Conservation (phyloP, 2,797 vertebrate species). For the Coccyzus lansbergi region DNA sequence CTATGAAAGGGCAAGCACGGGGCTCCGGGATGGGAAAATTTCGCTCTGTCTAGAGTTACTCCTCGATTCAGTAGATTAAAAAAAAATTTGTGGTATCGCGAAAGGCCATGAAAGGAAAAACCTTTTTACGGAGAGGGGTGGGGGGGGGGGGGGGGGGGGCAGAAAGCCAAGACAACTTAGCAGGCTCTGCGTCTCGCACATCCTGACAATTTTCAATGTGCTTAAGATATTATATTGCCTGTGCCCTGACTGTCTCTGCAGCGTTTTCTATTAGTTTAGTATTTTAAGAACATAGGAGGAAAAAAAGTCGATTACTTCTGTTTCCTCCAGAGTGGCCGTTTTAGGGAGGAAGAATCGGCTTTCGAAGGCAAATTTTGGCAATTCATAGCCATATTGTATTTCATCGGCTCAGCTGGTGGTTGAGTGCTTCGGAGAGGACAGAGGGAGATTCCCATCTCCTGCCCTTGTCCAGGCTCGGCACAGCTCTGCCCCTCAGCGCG, state of each 20-base stretch:
- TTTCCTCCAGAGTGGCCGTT: background rate
- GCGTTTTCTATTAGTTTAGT: background rate
- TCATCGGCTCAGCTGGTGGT: background rate
- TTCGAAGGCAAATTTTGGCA: background rate
- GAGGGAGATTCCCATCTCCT: background rate
- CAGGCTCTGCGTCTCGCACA: background rate
- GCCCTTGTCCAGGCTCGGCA: background rate
- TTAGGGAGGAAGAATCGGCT: accelerated
- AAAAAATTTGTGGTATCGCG: background rate
- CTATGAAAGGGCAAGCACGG: background rate
- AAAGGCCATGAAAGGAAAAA: background rate
- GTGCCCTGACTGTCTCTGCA: background rate
- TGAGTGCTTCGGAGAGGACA: background rate
- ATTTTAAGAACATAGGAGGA: background rate
- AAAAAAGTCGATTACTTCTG: background rate
- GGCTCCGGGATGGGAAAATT: background rate
- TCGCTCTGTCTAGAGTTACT: background rate
- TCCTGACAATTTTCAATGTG: background rate
- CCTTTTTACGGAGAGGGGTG: background rate
- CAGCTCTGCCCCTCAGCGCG: accelerated
- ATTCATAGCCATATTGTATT: background rate
- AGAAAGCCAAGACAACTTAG: background rate
- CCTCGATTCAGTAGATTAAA: background rate
- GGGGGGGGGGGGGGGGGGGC: too few relatives aligned
- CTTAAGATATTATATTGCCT: background rate